Percentiles rank a stretch among this genome's conserved stretches.
Evolutionary conservation across 2,797 vertebrate species (phyloP).

Genomic region (Synanceia verrucosa): DNA sequence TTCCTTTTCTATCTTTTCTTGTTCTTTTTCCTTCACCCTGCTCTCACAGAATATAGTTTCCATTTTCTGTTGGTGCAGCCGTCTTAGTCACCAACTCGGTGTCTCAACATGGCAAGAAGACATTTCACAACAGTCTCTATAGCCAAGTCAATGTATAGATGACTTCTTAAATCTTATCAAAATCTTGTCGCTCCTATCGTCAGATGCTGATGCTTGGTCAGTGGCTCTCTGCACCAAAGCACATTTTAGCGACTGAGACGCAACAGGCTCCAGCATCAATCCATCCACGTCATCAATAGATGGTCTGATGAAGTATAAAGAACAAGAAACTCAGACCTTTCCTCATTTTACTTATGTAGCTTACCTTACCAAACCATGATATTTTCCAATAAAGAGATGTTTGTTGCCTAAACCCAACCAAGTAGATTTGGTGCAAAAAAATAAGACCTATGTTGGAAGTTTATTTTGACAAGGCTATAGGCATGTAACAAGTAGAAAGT

Average conservation of each 20-base stretch:
- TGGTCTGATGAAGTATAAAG: neutral
- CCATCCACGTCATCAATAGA: fast-evolving
- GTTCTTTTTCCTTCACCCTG: conserved; percentile 23
- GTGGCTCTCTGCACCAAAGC: neutral
- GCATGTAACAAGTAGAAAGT: neutral
- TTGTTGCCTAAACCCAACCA: too few relatives aligned
- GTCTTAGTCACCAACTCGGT: conserved; percentile 32
- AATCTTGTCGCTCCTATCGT: neutral
- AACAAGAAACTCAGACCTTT: neutral
- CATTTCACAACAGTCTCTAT: conserved; percentile 12
- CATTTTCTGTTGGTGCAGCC: conserved; percentile 39
- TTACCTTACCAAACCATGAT: neutral
- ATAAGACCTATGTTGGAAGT: too few relatives aligned
- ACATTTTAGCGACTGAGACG: neutral
- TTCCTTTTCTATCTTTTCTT: conserved; percentile 41
- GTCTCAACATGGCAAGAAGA: conserved; percentile 31
- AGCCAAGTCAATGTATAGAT: conserved; percentile 12
- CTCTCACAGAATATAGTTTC: conserved; percentile 48
- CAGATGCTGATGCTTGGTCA: neutral
- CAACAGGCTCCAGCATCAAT: neutral
- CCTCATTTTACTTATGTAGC: neutral
- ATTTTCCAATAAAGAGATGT: too few relatives aligned
- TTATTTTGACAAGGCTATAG: neutral
- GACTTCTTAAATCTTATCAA: too few relatives aligned
- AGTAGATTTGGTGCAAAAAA: too few relatives aligned